Evolutionary conservation across 1,140 invertebrate genomes (phyloP), one percentile per base, ranked within the genome.

Genomic region (Phortica variegata): DNA sequence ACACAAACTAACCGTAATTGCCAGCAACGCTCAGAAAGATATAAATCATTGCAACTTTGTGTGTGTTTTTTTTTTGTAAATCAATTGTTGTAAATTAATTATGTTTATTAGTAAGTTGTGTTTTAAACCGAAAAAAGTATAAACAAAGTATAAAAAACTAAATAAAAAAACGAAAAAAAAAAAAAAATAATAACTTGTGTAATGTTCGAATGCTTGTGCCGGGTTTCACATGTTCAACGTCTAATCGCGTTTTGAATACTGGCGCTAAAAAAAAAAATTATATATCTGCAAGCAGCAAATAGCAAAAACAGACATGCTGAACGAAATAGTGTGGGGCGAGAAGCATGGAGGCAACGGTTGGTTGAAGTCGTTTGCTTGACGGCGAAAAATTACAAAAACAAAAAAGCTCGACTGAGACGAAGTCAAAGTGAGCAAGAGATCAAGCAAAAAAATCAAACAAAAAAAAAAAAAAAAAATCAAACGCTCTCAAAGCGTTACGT

Each of bases 241-340:
- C 51, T 73, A 73, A 73, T 73, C 70, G 71, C 66, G 70, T 58
- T 73, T 73, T 61, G 63, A 68, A 61, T 62, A 73, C 70, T 73
- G 68, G 50, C 49, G 10, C 10, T 38, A 10, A 37, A 33, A 42
- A 23, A 39, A 39, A 37, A 23, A 50, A 31, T 17, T 36, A 7
- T n/a, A 7, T 36, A 31, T 3, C 31, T 18, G 23, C 40, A 52
- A 44, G 38, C 43, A 56, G 43, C 37, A 47, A 48, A 40, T 8
- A 52, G 50, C 65, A 54, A 50, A 58, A 56, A 33, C 31, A 36
- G 41, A 40, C 34, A 38, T 34, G 47, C 43, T 16, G 16, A 21
- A 26, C 41, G 41, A 55, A 38, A 47, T 17, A n/a, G n/a, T n/a
- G n/a, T n/a, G n/a, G n/a, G n/a, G n/a, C n/a, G n/a, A n/a, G n/a